phyloP scores from a whole-genome alignment of 2,113 vertebrate species.

The Girardinichthys multiradiatus region DNA sequence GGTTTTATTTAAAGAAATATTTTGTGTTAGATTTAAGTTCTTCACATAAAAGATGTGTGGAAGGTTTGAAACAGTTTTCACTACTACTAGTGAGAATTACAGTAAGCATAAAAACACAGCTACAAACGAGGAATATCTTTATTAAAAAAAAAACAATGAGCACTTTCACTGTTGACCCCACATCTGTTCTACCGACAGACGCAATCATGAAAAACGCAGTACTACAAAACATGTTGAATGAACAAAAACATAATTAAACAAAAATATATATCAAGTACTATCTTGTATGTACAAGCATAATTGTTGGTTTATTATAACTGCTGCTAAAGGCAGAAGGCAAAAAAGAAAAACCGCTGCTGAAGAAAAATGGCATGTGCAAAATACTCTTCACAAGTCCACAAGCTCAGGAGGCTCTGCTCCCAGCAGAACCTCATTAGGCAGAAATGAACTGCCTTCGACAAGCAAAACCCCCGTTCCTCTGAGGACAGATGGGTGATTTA shows the following conservation, averaged over 20 bases:
- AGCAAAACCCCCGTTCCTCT: conserved; percentile 25
- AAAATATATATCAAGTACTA: conserved; percentile 78
- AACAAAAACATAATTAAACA: conserved; percentile 57
- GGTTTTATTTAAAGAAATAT: too few species aligned
- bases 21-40: too few species aligned
- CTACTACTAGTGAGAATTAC: not conserved
- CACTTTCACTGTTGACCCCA: conserved; percentile 76
- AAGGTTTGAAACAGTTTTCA: too few species aligned
- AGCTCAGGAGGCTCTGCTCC: conserved; percentile 37
- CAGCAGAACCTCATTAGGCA: conserved; percentile 16
- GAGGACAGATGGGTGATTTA: conserved; percentile 41
- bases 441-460: conserved; percentile 23
- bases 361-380: conserved; percentile 78
- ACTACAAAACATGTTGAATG: conserved; percentile 82
- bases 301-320: conserved; percentile 48
- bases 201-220: conserved; percentile 80
- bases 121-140: conserved; percentile 78
- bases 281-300: conserved; percentile 80
- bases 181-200: conserved; percentile 75
- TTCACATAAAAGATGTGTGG: too few species aligned
- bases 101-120: not conserved
- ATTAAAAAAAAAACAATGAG: conserved; percentile 78
- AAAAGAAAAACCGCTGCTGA: conserved; percentile 71
- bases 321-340: conserved; percentile 79
- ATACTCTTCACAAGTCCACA: conserved; percentile 70